Evolutionary conservation across 2,113 vertebrate genomes (phyloP).

Genomic region (Hyaena hyaena): DNA sequence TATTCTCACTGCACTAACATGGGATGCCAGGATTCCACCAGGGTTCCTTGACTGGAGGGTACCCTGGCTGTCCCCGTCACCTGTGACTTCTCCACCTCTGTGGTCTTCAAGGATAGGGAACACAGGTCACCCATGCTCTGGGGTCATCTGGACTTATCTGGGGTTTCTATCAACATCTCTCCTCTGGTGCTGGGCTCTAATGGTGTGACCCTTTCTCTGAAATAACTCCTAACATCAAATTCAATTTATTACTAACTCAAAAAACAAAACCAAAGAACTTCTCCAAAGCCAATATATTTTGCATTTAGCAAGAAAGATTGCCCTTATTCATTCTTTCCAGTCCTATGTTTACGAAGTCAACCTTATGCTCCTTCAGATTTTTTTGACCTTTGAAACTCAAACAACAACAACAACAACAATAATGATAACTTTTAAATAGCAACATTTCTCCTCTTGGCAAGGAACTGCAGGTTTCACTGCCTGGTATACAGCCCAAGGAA

Average conservation of each 20-base stretch:
- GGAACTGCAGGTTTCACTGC: neutral
- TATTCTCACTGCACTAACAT: neutral
- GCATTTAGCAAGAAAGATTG: neutral
- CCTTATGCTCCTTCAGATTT: neutral
- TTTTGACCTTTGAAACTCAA: neutral
- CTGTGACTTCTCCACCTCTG: neutral
- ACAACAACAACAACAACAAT: neutral
- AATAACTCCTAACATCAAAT: neutral
- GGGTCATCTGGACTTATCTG: neutral
- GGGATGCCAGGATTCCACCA: neutral
- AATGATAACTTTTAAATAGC: neutral
- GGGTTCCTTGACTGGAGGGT: neutral
- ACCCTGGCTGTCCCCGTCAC: neutral
- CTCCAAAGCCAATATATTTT: constrained; percentile 33
- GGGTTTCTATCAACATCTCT: neutral
- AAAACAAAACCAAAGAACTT: neutral
- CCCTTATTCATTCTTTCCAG: constrained; percentile 20
- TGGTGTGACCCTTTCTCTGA: neutral
- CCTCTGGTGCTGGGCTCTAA: neutral
- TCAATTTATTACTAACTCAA: constrained; percentile 15
- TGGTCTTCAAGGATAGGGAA: neutral
- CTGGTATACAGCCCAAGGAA: neutral
- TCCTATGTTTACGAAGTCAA: constrained; percentile 23
- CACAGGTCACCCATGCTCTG: neutral
- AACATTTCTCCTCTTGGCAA: neutral